Evolutionary conservation across 2,797 vertebrate genomes (phyloP), one percentile per base, ranked within the genome.

Genomic region (Sebastes diaconus): DNA sequence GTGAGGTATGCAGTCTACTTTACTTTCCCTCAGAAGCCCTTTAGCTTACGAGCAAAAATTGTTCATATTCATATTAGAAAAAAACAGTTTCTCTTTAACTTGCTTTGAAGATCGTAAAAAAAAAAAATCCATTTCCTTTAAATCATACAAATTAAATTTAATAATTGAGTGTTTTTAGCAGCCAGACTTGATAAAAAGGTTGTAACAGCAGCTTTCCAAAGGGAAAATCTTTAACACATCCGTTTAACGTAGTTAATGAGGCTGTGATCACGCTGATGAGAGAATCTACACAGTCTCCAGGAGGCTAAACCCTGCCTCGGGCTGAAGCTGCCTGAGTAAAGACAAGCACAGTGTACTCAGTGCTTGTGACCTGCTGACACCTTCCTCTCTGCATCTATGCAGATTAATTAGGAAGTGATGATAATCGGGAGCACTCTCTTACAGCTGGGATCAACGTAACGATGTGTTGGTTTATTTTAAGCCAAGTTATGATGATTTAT

Each of bases 121-220:
- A 83, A 39, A 59, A 81, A 77, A 39, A 18, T 29, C 2, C 30
- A 18, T 52, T 58, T 24, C 50, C 12, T 77, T 77, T 82, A 24
- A 86, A 84, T 87, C 50, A 84, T 87, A 90, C 27, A 83, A 81
- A 74, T 42, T 60, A 5, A 81, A 50, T 79, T 87, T 8, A 86
- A 81, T 88, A 83, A 85, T 78, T 81, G 20, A 83, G 32, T 42
- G 27, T 86, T 85, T 88, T 83, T 71, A 67, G 72, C 75, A 82
- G 32, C 27, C 60, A 79, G 36, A 80, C 60, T 72, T 67, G 34
- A 66, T 79, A 65, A 65, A 74, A 74, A 71, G 77, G 57, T 65
- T 85, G 61, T 60, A 78, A 81, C 69, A 60, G 59, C 67, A 64
- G 36, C n/a, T 81, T 86, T 87, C 42, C 61, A 68, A 54, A 68